Base-by-base conservation (phyloP, 1,140 invertebrate species). In the Aphelenchoides besseyi region DNA sequence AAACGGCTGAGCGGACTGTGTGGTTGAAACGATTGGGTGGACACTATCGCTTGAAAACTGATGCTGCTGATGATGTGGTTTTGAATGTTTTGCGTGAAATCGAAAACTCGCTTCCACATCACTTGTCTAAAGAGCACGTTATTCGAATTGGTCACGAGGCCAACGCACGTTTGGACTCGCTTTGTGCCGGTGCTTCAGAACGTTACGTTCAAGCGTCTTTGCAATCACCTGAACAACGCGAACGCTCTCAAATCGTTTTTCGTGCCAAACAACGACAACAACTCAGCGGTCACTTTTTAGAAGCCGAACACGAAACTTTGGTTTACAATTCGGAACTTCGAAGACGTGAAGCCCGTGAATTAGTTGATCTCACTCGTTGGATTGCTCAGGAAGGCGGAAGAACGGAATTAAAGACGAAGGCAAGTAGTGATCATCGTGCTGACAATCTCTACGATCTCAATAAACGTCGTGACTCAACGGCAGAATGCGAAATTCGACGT, bases 61-160 rank as follows among this genome's bases (percentile, higher is more conserved):
- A 74, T 12, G 77, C 76, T 3, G 41, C 79, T 16, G 29, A 80
- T 9, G 55, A 80, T 29, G 69, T 68, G 30, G 41, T 71, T 37
- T 30, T 70, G 5, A 67, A 28, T 18, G 30, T 64, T 18, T 16
- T 72, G 2, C 77, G 76, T 12, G 76, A 77, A 48, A 18, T 77
- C 8, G 53, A 70, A 28, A 35, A 36, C 54, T 18, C 30, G 8
- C 55, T 64, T 28, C 37, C 69, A 2, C 29, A 57, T 18, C 74
- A 76, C 41, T 48, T n/a, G 41, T 75, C 68, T 2, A 9, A 30
- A 54, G 37, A 33, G 9, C 23, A 68, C 18, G 33, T 59, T 23
- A 32, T 32, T 1, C 26, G 18, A 26, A 76, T 36, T n/a, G 37
- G 18, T 41, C 37, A 28, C 37, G 23, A 18, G 74, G 28, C 16